Evolutionary conservation across 2,888 invertebrate species (phyloP), one percentile per base, ranked within the genome.

Genomic region (Idaea aversata): DNA sequence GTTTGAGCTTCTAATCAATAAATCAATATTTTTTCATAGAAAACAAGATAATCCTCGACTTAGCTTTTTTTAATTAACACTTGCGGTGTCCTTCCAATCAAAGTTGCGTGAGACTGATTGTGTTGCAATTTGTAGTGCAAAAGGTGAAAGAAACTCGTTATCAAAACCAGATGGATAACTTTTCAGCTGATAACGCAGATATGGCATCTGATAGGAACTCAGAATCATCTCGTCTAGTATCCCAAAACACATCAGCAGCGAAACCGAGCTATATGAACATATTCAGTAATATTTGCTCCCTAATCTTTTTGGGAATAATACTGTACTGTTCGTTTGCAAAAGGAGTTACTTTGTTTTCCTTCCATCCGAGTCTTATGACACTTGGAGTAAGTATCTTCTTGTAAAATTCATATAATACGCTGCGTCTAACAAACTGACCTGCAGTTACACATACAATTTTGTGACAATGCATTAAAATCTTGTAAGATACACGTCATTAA

Each of bases 351-450:
- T 77, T 93, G 61, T 93, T 93, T 77, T 87, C 93, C 15, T 93
- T 93, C 77, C 93, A 93, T 78, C 93, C 93, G 16, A 87, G 80
- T 64, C 76, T 92, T 34, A 93, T 93, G 93, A 78, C 90, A 58
- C 68, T 92, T 34, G 93, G 93, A 78, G 93, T 93, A 84, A 89
- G 92, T 77, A 47, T 63, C 59, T 25, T 16, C 10, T 10, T 13
- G 47, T 4, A 13, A 47, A 47, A 10, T 10, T 7, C 47, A 13
- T 7, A 47, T 47, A 10, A 36, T 36, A 5, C 5, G 4, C 10
- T 36, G 36, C 36, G 0, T 36, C 5, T 10, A 7, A 36, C 10
- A 5, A 7, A 36, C 4, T 36, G 36, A 36, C 36, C 36, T 10
- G 2, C 36, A 7, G 36, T 7, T 36, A 36, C 13, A 47, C 13